Evolutionary conservation across 2,888 invertebrate genomes (phyloP).

Genomic region (Apamea monoglypha): DNA sequence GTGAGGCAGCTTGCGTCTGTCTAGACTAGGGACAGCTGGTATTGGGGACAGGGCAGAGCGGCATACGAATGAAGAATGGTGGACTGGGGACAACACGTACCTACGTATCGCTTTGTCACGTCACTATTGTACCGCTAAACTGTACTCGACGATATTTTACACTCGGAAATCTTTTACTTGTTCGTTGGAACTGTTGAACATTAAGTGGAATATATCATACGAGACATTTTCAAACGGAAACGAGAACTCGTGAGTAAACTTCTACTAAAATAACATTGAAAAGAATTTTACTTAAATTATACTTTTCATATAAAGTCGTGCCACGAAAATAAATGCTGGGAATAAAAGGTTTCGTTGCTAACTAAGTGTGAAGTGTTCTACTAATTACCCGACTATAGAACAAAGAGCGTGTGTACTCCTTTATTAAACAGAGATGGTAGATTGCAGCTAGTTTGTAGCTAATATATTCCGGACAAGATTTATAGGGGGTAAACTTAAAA

Average conservation of each 20-base stretch:
- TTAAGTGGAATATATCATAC: constrained; percentile 29
- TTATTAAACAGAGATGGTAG: constrained; percentile 70
- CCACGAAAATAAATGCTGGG: constrained; percentile 14
- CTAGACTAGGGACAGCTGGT: constrained; percentile 69
- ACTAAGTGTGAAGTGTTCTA: constrained; percentile 78
- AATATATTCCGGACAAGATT: constrained; percentile 65
- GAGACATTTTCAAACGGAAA: constrained; percentile 31
- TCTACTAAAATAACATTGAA: constrained; percentile 31
- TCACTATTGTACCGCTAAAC: constrained; percentile 42
- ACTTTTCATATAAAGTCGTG: constrained; percentile 1
- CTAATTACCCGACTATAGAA: constrained; percentile 76
- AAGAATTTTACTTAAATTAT: constrained; percentile 3
- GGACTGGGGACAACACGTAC: constrained; percentile 54
- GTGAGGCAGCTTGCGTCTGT: constrained; percentile 69
- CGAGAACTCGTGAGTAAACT: not conserved
- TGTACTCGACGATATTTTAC: constrained; percentile 55
- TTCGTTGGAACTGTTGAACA: constrained; percentile 36
- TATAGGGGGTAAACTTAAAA: constrained; percentile 60
- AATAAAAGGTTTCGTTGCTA: constrained; percentile 63
- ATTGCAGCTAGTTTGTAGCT: constrained; percentile 70
- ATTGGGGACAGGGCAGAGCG: constrained; percentile 61
- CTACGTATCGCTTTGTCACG: constrained; percentile 52
- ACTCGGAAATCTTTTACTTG: constrained; percentile 49
- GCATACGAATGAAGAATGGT: constrained; percentile 73
- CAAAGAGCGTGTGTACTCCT: constrained; percentile 73